Evolutionary conservation across 2,797 vertebrate species (phyloP), one percentile per base, ranked within the genome.

Genomic region (Cirrhinus molitorella): DNA sequence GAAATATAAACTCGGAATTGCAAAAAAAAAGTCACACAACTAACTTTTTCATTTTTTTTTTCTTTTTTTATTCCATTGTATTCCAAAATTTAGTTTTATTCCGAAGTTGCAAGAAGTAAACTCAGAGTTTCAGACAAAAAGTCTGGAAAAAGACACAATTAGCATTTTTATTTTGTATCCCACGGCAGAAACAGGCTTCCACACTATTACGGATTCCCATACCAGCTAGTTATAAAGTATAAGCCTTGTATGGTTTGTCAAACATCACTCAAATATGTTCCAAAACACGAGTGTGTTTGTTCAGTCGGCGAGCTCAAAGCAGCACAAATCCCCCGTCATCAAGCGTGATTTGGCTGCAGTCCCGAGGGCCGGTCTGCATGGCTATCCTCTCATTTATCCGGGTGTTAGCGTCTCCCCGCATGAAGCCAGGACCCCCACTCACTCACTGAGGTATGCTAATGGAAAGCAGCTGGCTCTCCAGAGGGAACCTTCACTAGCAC

Each of bases 381-480:
- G 89, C 90, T 88, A 86, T 92, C 63, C 67, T 83, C 78, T 91
- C 90, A 86, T 93, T 92, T 90, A 90, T 94, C 92, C 91, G 91
- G 83, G 91, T 94, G 72, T 85, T 82, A 90, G 87, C 88, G 88
- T 93, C 93, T 92, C 71, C 90, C 91, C 86, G 82, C 90, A 90
- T 91, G 87, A 90, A 88, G 88, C 66, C 87, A 86, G 89, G 87
- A 88, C 88, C 83, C 76, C 86, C 85, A 45, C 91, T 93, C 89
- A 59, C 76, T 79, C 84, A 87, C 85, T 89, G 88, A 93, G 92
- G 91, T 90, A 94, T 93, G 93, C 83, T 95, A 94, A 96, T 95
- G 89, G 87, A 79, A 95, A 92, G 88, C 95, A 95, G 93, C 94
- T 95, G 95, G 89, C 89, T 89, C 86, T 89, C 80, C 23, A 53